Conservation (phyloP, 92 coral and sea anemone genomes). For the Porites lobata region DNA sequence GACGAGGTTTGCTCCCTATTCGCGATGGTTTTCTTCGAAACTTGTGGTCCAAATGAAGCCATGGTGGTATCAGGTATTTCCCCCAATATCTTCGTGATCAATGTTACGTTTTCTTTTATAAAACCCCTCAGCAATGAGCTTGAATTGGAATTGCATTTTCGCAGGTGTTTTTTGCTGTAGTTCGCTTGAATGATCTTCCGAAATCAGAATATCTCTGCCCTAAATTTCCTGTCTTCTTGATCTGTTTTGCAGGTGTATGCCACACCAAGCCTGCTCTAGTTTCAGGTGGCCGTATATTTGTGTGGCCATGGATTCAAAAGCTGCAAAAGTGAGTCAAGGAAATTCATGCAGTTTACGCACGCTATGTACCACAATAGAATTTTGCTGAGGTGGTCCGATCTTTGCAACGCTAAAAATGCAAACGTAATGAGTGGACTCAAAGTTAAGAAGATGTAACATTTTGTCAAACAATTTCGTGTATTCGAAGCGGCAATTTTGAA, state of each 20-base stretch:
- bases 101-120: background rate
- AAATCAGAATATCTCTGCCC: background rate
- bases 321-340: constrained; percentile 83
- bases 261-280: constrained; percentile 90
- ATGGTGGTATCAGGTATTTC: constrained; percentile 95
- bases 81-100: background rate
- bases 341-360: background rate
- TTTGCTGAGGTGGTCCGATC: background rate
- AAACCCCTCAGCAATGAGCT: background rate
- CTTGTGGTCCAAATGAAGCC: constrained; percentile 99
- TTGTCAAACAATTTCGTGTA: background rate
- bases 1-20: background rate
- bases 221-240: constrained; percentile 3
- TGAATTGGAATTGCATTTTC: constrained; percentile 3
- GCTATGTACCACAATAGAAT: background rate
- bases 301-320: constrained; percentile 93
- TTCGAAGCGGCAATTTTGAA: background rate
- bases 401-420: background rate
- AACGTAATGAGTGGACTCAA: background rate
- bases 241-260: constrained; percentile 83
- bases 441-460: background rate
- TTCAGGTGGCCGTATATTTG: constrained; percentile 96
- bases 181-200: constrained; percentile 13
- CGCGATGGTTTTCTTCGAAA: constrained; percentile 92
- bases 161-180: constrained; percentile 40